Percentiles rank a stretch among this genome's conserved stretches.
Conservation (phyloP, 2,113 vertebrate genomes). For the Oreochromis spilurus region DNA sequence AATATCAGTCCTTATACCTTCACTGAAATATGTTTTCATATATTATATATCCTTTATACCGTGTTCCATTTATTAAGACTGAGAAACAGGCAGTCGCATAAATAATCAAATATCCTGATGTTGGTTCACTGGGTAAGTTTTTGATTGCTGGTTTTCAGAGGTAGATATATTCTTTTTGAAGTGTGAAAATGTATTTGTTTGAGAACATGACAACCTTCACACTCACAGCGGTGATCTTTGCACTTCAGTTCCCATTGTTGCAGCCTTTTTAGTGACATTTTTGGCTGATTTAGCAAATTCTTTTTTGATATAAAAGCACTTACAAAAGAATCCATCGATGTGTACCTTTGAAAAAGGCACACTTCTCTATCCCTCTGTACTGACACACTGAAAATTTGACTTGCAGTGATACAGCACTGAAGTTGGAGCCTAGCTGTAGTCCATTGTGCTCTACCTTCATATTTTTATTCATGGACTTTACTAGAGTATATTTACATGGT, state of each 20-base stretch:
- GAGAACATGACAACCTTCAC: background rate
- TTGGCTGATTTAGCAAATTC: background rate
- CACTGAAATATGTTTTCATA: background rate
- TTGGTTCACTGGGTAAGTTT: rapidly evolving
- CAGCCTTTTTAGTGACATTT: background rate
- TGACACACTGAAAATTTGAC: background rate
- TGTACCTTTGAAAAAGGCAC: background rate
- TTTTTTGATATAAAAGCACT: background rate
- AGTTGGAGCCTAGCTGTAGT: rapidly evolving
- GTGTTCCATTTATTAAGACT: background rate
- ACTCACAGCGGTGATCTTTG: background rate
- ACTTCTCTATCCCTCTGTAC: rapidly evolving
- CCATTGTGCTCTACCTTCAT: background rate
- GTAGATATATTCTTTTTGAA: rapidly evolving
- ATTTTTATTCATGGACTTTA: background rate
- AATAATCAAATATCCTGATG: background rate
- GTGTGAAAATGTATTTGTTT: background rate
- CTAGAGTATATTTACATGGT: background rate
- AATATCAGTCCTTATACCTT: background rate
- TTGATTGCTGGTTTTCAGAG: background rate
- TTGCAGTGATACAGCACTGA: background rate
- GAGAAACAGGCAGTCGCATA: background rate
- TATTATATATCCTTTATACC: background rate
- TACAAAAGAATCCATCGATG: background rate
- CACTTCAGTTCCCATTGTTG: background rate